Conservation (phyloP, 1,140 invertebrate genomes). For the Araneus ventricosus region DNA sequence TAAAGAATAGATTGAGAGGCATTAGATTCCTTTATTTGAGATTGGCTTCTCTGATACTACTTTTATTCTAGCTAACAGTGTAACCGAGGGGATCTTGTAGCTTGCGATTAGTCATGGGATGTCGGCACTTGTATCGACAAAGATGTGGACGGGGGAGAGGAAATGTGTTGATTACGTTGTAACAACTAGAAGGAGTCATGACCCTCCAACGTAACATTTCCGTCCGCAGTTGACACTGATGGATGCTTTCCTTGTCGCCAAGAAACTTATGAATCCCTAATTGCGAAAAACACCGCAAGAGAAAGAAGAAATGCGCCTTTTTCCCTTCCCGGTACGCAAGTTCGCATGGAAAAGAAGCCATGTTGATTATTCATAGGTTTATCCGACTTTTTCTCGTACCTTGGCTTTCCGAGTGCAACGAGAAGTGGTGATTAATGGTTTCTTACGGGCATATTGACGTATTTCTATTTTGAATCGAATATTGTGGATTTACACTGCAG, state of each 20-base stretch:
- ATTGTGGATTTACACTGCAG: not conserved
- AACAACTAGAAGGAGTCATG: slow-evolving; percentile 34
- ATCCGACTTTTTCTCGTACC: not conserved
- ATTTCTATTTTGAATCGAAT: not conserved
- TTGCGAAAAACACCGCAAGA: slow-evolving; percentile 40
- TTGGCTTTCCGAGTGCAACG: not conserved
- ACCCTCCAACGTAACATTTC: slow-evolving; percentile 42
- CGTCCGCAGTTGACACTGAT: slow-evolving; percentile 44
- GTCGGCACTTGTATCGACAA: slow-evolving; percentile 50
- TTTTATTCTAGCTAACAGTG: slow-evolving; percentile 39
- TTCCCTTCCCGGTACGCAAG: not conserved
- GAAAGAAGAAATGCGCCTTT: not conserved
- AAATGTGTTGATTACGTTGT: slow-evolving; percentile 42
- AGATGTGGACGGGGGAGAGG: not conserved
- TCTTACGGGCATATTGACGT: not conserved
- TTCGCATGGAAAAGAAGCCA: not conserved
- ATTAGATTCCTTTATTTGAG: slow-evolving; percentile 40
- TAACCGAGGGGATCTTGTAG: slow-evolving; percentile 30
- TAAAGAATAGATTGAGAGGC: slow-evolving; percentile 56
- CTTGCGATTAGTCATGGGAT: slow-evolving; percentile 45
- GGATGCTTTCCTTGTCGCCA: slow-evolving; percentile 37
- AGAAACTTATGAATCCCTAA: slow-evolving; percentile 45
- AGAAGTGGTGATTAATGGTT: slow-evolving; percentile 14
- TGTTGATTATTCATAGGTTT: not conserved
- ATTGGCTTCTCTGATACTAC: slow-evolving; percentile 26